Base-by-base conservation (phyloP, 2,888 invertebrate genomes). In the Gortyna flavago region DNA sequence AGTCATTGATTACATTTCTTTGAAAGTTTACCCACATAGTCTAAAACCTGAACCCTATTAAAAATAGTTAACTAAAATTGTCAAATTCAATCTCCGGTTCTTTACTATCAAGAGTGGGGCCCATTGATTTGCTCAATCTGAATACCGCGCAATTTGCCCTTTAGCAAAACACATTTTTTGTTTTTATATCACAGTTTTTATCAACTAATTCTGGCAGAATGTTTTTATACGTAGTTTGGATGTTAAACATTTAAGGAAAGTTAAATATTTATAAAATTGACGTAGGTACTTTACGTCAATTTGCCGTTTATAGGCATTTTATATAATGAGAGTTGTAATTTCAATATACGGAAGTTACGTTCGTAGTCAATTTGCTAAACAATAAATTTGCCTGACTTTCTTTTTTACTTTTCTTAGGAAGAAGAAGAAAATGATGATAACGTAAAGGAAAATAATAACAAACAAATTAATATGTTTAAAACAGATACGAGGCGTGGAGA, bases 401-500 rank as follows among this genome's bases (percentile, higher is more conserved):
- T 54, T 54, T 48, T 54, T 29, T 11, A 32, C 7, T 32, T 21
- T 41, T n/a, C 9, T 32, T 18, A 7, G 11, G 11, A n/a, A 21
- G n/a, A 35, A 54, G 11, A 18, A 48, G 3, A 8, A 38, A 3
- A 64, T 0, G 1, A 21, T 25, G 21, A 64, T 1, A 0, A n/a
- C 11, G 41, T 9, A 16, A 0, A 44, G 59, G 2, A 16, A 65
- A 32, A 44, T 57, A n/a, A 38, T 70, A 32, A 69, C 0, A 25
- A 61, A 44, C 25, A 21, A 8, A 62, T 74, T 44, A 18, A 48
- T 62, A 71, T 75, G 38, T 88, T 89, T 76, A 79, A 70, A 72
- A 69, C 95, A 98, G 98, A 98, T 99, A 92, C 97, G 99, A 87
- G 98, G 98, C 74, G 98, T 99, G 87, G 99, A 99, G 96, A 98